Percentiles rank a stretch among this genome's conserved stretches.
phyloP scores from a whole-genome alignment of 1,140 invertebrate species.

The Zaprionus inermis region DNA sequence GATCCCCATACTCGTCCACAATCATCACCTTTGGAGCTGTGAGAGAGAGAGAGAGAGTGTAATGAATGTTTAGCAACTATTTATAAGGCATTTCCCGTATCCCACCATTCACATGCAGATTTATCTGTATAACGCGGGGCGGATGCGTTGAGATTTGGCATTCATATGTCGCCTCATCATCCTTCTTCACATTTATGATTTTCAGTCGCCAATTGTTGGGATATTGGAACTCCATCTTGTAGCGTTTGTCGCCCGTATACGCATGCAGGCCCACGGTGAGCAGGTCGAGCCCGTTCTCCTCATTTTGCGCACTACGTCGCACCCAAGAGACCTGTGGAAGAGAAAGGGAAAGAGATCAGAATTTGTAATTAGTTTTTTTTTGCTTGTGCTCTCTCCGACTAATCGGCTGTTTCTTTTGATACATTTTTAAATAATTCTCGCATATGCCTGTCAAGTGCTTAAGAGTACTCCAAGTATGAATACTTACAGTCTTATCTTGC shows the following conservation, averaged over 20 bases:
- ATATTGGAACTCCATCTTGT: conserved; percentile 90
- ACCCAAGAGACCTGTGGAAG: conserved; percentile 89
- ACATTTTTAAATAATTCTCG: background rate
- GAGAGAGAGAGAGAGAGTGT: background rate
- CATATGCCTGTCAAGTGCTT: background rate
- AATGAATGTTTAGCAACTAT: background rate
- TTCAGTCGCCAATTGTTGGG: conserved; percentile 91
- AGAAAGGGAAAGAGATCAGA: background rate
- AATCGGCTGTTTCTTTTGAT: background rate
- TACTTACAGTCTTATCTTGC: conserved; percentile 93
- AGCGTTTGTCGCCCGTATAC: conserved; percentile 90
- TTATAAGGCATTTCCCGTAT: background rate
- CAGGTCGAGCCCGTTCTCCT: conserved; percentile 86
- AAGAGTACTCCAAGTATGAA: background rate
- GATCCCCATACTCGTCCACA: conserved; percentile 89
- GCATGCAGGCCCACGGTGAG: conserved; percentile 89
- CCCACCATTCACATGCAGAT: conserved; percentile 89
- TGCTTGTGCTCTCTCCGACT: no score
- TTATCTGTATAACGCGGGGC: conserved; percentile 89
- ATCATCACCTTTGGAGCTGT: conserved; percentile 91
- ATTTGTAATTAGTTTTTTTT: background rate
- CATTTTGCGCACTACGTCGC: conserved; percentile 87
- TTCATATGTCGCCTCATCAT: conserved; percentile 90
- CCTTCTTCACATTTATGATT: conserved; percentile 88
- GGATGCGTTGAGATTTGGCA: conserved; percentile 92